A percentile compares a stretch with the other conserved stretches of the same genome.
phyloP scores from a whole-genome alignment of 1,140 invertebrate genomes.

The Pectinophora gossypiella region DNA sequence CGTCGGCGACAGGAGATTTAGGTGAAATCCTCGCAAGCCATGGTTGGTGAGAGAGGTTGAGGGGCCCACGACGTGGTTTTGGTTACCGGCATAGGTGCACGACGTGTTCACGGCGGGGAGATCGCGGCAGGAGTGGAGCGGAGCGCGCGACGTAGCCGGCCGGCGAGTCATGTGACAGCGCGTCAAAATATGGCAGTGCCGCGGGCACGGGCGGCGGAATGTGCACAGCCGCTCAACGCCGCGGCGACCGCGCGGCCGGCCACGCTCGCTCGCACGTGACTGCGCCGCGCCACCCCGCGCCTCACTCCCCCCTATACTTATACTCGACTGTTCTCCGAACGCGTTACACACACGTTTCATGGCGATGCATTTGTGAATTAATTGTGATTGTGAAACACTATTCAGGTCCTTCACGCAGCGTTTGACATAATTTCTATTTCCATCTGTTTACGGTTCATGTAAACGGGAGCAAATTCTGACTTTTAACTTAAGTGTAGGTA shows the following conservation, averaged over 20 bases:
- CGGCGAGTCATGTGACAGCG: conserved; percentile 54
- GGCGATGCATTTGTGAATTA: no score
- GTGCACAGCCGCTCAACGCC: conserved; percentile 31
- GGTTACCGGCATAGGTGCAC: conserved; percentile 12
- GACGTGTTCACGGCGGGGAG: conserved; percentile 22
- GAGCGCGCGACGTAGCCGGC: conserved; percentile 24
- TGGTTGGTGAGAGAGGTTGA: conserved; percentile 19
- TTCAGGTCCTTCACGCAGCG: no score
- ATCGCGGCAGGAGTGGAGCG: conserved; percentile 29
- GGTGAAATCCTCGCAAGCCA: conserved; percentile 36
- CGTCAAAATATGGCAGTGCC: conserved; percentile 55
- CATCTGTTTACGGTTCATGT: no score
- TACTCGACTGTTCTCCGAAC: conserved; percentile 10
- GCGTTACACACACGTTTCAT: no score
- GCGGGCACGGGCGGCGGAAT: conserved; percentile 17
- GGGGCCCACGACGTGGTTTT: conserved; percentile 20
- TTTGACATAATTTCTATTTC: no score
- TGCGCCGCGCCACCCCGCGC: conserved; percentile 1
- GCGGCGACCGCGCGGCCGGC: conserved; percentile 13
- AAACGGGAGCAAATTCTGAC: no score
- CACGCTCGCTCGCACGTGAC: conserved; percentile 41
- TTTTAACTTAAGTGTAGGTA: no score
- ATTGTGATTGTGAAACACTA: no score
- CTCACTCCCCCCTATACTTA: conserved; percentile 3
- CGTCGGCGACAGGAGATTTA: conserved; percentile 10